These are phyloP conservation scores for Saguinus imperator DNA, from an alignment of 2,113 vertebrate genomes.

Conservation along the genomic window DNA sequence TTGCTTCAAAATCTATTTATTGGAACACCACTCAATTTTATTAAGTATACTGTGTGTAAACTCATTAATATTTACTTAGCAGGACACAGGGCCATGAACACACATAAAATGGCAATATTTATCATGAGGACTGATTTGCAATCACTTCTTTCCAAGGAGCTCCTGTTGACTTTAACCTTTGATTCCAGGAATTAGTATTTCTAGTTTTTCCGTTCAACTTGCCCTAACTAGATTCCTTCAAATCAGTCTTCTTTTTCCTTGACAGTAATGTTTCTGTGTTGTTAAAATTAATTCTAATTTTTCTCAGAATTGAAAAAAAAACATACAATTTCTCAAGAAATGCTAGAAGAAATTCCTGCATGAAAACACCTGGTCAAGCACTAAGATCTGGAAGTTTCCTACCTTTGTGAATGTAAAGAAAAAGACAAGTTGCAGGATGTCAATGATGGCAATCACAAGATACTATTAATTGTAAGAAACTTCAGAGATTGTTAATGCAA, in stretches of 20 bases:
- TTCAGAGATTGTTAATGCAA: neutral
- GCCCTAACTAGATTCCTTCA: neutral
- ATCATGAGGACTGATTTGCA: neutral
- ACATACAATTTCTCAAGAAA: slow-evolving; percentile 15
- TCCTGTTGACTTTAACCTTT: neutral
- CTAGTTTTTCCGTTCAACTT: neutral
- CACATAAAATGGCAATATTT: neutral
- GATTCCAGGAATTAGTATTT: neutral
- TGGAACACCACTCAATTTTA: neutral
- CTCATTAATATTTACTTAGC: neutral
- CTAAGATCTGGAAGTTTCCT: neutral
- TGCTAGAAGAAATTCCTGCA: neutral
- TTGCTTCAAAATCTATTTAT: neutral
- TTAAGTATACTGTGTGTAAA: neutral
- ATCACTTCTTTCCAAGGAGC: neutral
- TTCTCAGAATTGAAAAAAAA: slow-evolving; percentile 28
- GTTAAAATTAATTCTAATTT: neutral
- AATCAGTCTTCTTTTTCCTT: neutral
- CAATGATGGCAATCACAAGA: neutral
- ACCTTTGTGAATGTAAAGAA: neutral
- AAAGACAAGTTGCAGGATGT: neutral
- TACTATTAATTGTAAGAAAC: neutral
- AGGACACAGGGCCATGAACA: neutral
- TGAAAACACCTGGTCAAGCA: neutral
- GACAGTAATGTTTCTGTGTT: neutral